Evolutionary conservation across 2,888 invertebrate genomes (phyloP).

Genomic region (Omphaloscelis lunosa): DNA sequence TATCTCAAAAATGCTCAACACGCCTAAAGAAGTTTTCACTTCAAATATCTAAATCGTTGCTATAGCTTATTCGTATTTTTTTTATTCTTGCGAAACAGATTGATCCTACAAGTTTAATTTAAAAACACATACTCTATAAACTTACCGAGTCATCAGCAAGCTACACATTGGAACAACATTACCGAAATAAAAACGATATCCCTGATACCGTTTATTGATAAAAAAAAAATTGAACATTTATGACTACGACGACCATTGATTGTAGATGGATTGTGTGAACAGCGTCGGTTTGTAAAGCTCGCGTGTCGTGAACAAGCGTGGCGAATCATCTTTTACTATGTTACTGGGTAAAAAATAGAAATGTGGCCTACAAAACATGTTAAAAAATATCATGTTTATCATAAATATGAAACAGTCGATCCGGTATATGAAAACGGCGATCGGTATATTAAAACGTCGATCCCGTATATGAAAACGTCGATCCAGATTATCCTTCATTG

Average conservation of each 20-base stretch:
- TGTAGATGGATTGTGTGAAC: conserved; percentile 58
- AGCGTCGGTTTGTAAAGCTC: conserved; percentile 58
- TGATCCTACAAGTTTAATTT: not conserved
- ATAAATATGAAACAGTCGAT: conserved; percentile 1
- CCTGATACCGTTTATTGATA: conserved; percentile 36
- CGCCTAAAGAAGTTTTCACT: too few relatives aligned
- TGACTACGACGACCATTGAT: conserved; percentile 53
- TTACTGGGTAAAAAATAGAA: conserved; percentile 51
- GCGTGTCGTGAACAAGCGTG: conserved; percentile 64
- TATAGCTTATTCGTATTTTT: not conserved
- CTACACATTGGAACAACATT: conserved; percentile 19
- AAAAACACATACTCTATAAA: conserved; percentile 25
- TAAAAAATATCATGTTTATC: conserved; percentile 3
- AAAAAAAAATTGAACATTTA: conserved; percentile 36
- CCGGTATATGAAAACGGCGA: not conserved
- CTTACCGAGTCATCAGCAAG: conserved; percentile 53
- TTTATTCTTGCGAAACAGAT: not conserved
- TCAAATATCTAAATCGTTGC: too few relatives aligned
- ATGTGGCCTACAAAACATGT: conserved; percentile 32
- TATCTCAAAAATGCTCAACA: too few relatives aligned
- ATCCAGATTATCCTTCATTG: not conserved
- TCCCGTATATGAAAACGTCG: not conserved
- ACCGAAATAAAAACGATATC: conserved; percentile 45
- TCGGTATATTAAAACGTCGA: not conserved
- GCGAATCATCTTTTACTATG: conserved; percentile 48